phyloP scores from a whole-genome alignment of 2,113 vertebrate genomes.

The Mus spicilegus region DNA sequence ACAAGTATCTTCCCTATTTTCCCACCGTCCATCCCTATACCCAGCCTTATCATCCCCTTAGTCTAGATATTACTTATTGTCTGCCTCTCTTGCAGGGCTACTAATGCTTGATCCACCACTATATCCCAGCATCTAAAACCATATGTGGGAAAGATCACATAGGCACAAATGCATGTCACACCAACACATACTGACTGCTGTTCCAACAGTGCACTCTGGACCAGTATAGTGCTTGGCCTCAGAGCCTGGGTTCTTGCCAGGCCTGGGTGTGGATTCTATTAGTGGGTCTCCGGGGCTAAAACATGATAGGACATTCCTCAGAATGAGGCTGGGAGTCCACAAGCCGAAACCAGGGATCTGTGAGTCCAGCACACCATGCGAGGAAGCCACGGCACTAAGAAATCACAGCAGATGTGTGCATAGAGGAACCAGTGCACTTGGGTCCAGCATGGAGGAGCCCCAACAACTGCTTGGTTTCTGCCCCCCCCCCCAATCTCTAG shows the following conservation, averaged over 20 bases:
- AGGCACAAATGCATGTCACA: background rate
- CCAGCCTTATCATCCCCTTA: background rate
- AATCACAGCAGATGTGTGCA: accelerated
- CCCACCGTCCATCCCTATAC: background rate
- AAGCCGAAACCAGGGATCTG: background rate
- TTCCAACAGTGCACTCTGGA: background rate
- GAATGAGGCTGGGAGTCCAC: background rate
- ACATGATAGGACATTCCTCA: background rate
- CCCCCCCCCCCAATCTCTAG: background rate
- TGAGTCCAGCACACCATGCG: accelerated
- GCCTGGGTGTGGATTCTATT: background rate
- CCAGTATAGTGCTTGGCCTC: background rate
- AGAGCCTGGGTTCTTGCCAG: background rate
- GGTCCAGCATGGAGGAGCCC: background rate
- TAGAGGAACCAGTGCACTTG: accelerated
- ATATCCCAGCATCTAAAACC: background rate
- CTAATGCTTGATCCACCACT: background rate
- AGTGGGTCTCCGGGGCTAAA: background rate
- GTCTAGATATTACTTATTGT: accelerated
- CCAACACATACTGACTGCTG: background rate
- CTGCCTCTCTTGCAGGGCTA: background rate
- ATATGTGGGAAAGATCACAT: background rate
- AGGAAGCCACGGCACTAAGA: background rate
- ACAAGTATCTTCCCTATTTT: background rate
- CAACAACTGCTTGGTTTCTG: background rate